Conservation (phyloP, 2,113 vertebrate species). For the Seriola dumerili region DNA sequence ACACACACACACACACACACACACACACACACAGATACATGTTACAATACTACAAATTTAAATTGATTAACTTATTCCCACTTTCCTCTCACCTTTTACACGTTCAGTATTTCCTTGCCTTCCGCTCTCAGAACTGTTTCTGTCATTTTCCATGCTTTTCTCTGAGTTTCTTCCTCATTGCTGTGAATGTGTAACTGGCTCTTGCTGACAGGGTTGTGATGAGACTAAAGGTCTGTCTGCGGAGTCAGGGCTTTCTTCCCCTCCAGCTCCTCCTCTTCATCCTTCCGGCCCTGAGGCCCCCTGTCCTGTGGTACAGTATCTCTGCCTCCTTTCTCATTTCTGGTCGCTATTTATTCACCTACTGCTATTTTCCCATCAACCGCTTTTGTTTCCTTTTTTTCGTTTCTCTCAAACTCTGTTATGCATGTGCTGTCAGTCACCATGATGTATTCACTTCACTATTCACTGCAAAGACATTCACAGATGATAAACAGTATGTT, state of each 20-base stretch:
- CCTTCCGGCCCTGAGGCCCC: constrained; percentile 80
- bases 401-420: constrained; percentile 2
- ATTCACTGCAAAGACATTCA: too few species aligned
- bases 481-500: background rate
- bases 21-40: constrained; percentile 12
- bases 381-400: background rate
- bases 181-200: constrained; percentile 68
- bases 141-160: constrained; percentile 21
- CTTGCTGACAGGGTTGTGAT: constrained; percentile 79
- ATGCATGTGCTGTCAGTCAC: background rate
- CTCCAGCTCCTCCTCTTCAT: constrained; percentile 72
- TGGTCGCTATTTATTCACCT: constrained; percentile 10
- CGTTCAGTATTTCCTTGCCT: background rate
- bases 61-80: background rate
- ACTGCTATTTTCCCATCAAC: constrained; percentile 23
- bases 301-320: constrained; percentile 89
- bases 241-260: constrained; percentile 77
- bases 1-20: constrained; percentile 12
- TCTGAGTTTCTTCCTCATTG: constrained; percentile 37
- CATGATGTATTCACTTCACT: background rate
- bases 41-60: background rate
- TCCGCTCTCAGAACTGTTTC: constrained; percentile 12
- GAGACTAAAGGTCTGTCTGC: constrained; percentile 78
- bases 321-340: constrained; percentile 57
- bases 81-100: constrained; percentile 17